A percentile compares a stretch with the other conserved stretches of the same genome.
Conservation (phyloP, 2,113 vertebrate genomes). For the Agelaius tricolor region DNA sequence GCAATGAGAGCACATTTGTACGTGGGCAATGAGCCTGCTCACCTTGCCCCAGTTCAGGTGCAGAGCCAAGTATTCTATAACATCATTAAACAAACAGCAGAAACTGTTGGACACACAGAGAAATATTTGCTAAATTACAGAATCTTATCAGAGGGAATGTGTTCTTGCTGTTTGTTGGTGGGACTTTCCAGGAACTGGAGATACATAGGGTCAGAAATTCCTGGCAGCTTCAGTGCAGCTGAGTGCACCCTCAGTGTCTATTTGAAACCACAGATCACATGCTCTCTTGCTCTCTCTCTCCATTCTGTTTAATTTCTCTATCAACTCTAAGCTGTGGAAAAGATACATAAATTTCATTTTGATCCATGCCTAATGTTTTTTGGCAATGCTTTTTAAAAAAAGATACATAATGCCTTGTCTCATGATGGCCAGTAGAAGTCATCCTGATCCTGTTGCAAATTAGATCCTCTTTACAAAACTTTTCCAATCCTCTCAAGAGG, state of each 20-base stretch:
- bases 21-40: neutral
- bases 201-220: slow-evolving; percentile 45
- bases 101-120: slow-evolving; percentile 47
- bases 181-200: slow-evolving; percentile 56
- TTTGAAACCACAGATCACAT: neutral
- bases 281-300: neutral
- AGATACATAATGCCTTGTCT: neutral
- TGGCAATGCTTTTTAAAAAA: neutral
- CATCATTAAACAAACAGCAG: slow-evolving; percentile 48
- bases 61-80: slow-evolving; percentile 15
- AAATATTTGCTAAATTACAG: slow-evolving; percentile 60
- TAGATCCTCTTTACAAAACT: neutral
- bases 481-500: neutral
- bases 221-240: neutral
- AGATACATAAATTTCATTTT: neutral
- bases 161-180: slow-evolving; percentile 33
- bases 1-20: neutral
- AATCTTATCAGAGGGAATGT: slow-evolving; percentile 52
- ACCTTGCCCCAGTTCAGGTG: neutral
- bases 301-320: neutral
- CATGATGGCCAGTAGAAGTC: neutral
- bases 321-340: neutral
- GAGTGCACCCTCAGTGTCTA: neutral
- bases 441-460: neutral
- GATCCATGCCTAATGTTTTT: neutral